Conservation (phyloP, 2,888 invertebrate genomes). For the Cosmopolites sordidus region DNA sequence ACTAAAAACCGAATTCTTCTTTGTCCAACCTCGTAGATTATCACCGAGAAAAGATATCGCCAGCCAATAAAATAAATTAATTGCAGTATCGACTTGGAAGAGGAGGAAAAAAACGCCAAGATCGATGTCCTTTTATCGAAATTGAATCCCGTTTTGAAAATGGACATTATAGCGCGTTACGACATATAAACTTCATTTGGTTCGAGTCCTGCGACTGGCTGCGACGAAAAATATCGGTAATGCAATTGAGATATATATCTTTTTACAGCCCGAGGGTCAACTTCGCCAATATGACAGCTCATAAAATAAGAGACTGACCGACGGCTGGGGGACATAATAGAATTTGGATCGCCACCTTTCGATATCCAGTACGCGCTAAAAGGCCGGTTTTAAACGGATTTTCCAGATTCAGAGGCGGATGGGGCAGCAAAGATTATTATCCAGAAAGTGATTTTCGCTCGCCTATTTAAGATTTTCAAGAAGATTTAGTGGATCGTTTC, state of each 20-base stretch:
- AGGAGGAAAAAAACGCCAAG: neutral
- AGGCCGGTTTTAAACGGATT: constrained; percentile 11
- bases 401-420: neutral
- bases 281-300: constrained; percentile 48
- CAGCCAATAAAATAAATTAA: too few relatives aligned
- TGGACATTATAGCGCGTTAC: neutral
- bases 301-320: constrained; percentile 49
- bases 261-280: constrained; percentile 34
- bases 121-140: constrained; percentile 2
- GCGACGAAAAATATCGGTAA: constrained; percentile 20
- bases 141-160: neutral
- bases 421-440: too few relatives aligned
- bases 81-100: too few relatives aligned
- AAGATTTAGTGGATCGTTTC: too few relatives aligned
- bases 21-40: too few relatives aligned
- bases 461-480: too few relatives aligned
- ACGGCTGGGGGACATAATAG: constrained; percentile 18
- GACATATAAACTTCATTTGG: neutral
- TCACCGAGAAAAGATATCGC: too few relatives aligned
- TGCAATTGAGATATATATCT: constrained; percentile 30
- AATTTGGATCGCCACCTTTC: constrained; percentile 27
- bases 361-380: constrained; percentile 4
- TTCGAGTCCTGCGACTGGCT: neutral
- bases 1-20: too few relatives aligned
- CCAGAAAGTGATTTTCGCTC: too few relatives aligned